Evolutionary conservation across 2,888 invertebrate species (phyloP).

Genomic region (Cheilosia soror): DNA sequence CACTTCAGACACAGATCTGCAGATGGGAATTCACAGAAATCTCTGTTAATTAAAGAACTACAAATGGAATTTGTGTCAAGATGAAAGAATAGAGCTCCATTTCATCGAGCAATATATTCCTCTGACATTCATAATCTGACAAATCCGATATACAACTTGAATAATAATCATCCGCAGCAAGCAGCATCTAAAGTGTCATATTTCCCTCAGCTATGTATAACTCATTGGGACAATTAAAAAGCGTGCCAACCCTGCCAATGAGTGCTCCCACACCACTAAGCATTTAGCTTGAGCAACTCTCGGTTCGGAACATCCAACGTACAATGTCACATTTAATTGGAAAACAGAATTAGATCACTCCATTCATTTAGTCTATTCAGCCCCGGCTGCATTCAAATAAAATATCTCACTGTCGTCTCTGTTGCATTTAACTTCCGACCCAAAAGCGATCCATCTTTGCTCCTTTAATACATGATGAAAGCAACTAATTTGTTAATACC

Average conservation of each 20-base stretch:
- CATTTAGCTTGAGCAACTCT: background rate
- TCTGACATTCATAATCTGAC: too few relatives aligned
- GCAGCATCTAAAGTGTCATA: conserved; percentile 4
- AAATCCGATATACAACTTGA: background rate
- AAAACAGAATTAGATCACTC: conserved; percentile 54
- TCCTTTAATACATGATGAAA: conserved; percentile 5
- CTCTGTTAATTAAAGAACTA: too few relatives aligned
- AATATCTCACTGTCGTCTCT: conserved; percentile 15
- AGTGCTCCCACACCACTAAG: conserved; percentile 15
- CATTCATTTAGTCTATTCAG: conserved; percentile 17
- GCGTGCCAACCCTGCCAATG: conserved; percentile 32
- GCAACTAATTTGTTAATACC: background rate
- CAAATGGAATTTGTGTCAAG: too few relatives aligned
- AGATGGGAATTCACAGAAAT: too few relatives aligned
- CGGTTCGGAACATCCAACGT: conserved; percentile 13
- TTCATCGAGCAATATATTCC: too few relatives aligned
- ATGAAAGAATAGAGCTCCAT: too few relatives aligned
- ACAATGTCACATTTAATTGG: conserved; percentile 35
- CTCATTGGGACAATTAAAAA: conserved; percentile 47
- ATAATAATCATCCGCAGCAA: conserved; percentile 1
- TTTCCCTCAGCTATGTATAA: conserved; percentile 5
- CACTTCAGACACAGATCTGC: too few relatives aligned
- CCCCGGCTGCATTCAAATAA: conserved; percentile 4
- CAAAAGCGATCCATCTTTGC: conserved; percentile 12
- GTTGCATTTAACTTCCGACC: conserved; percentile 21